Conservation (phyloP, 2,797 vertebrate genomes). For the Morus bassanus region DNA sequence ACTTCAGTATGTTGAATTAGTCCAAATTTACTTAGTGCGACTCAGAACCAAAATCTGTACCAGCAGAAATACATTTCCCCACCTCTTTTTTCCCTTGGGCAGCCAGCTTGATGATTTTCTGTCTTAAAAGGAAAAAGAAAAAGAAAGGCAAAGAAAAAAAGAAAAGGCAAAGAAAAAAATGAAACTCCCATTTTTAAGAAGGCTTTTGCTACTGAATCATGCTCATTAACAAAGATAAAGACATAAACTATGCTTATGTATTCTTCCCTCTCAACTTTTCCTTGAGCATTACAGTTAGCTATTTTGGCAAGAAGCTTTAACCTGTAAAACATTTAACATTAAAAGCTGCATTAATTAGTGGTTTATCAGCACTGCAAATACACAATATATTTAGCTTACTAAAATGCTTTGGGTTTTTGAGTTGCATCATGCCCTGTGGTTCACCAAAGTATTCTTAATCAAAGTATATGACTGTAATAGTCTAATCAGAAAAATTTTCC, state of each 20-base stretch:
- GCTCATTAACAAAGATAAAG: not conserved
- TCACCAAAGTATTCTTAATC: not conserved
- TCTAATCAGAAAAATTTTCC: not conserved
- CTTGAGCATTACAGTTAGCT: not conserved
- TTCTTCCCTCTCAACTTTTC: conserved; percentile 12
- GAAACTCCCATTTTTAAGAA: not conserved
- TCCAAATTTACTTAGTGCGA: not conserved
- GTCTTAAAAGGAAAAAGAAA: not conserved
- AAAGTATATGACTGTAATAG: not conserved
- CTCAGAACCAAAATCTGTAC: not conserved
- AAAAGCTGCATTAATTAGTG: not conserved
- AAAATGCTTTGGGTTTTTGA: not conserved
- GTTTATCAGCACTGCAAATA: not conserved
- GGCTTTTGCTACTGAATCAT: not conserved
- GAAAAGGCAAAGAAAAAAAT: no score
- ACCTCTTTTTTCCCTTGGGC: not conserved
- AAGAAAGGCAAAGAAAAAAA: not conserved
- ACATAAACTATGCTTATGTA: not conserved
- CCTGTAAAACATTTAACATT: not conserved
- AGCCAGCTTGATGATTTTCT: not conserved
- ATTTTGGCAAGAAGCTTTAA: not conserved
- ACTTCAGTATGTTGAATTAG: not conserved
- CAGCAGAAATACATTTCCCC: not conserved
- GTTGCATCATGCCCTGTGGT: not conserved
- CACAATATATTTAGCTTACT: not conserved